These are phyloP conservation scores for Toxostoma redivivum DNA, from an alignment of 2,113 vertebrate genomes.

Conservation along the genomic window DNA sequence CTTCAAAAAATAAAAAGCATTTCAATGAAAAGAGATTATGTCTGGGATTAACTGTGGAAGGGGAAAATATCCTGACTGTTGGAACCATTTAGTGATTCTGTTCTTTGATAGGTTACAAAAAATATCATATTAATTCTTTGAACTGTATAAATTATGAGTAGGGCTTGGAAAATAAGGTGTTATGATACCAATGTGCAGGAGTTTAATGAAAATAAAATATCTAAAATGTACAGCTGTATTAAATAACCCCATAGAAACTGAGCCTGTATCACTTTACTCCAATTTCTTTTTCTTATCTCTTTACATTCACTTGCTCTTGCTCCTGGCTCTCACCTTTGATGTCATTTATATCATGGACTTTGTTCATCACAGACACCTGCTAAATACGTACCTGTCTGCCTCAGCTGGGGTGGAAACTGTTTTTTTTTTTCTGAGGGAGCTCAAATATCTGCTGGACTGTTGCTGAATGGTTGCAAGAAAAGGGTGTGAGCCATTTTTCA, in stretches of 20 bases:
- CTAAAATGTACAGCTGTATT: background rate
- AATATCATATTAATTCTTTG: background rate
- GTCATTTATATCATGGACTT: background rate
- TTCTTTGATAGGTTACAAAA: background rate
- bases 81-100: background rate
- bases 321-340: background rate
- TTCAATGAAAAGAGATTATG: background rate
- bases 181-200: background rate
- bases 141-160: background rate
- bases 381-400: background rate
- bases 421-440: background rate
- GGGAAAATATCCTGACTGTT: background rate
- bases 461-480: background rate
- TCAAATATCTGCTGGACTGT: background rate
- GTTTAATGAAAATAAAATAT: slow-evolving; percentile 5
- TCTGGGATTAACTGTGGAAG: background rate
- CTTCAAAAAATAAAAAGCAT: background rate
- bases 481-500: background rate
- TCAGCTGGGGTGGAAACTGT: background rate
- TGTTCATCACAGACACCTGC: background rate
- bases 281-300: background rate
- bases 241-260: background rate
- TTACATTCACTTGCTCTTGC: background rate
- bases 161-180: background rate
- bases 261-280: background rate